These are phyloP conservation scores for Zaprionus bogoriensis DNA, from an alignment of 2,888 invertebrate species.

Conservation along the genomic window DNA sequence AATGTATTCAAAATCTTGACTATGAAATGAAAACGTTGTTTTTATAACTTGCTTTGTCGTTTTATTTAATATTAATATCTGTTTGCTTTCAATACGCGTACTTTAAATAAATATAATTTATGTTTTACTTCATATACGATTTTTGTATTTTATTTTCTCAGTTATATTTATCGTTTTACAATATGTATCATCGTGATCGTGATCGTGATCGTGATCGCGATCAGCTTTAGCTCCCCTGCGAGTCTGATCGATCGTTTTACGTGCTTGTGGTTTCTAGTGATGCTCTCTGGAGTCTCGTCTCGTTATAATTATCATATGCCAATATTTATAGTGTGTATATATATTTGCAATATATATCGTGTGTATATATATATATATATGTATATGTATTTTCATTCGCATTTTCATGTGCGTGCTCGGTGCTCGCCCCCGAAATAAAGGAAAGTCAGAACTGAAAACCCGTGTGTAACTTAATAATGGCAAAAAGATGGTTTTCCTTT, in stretches of 20 bases:
- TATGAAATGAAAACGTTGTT: constrained; percentile 28
- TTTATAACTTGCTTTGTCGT: constrained; percentile 65
- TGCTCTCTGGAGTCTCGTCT: constrained; percentile 27
- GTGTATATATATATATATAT: constrained; percentile 32
- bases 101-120: constrained; percentile 78
- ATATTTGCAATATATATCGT: constrained; percentile 51
- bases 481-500: constrained; percentile 68
- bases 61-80: constrained; percentile 80
- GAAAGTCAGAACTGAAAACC: constrained; percentile 55
- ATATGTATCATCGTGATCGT: constrained; percentile 63
- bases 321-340: constrained; percentile 66
- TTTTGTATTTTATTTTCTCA: constrained; percentile 28
- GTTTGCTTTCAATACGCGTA: constrained; percentile 77
- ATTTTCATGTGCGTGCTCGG: constrained; percentile 41
- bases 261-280: constrained; percentile 41
- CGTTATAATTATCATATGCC: constrained; percentile 62
- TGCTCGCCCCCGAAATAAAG: constrained; percentile 51
- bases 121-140: constrained; percentile 46
- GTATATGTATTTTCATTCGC: constrained; percentile 28
- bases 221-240: constrained; percentile 27
- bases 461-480: constrained; percentile 71
- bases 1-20: constrained; percentile 12
- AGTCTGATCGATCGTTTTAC: constrained; percentile 40
- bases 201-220: constrained; percentile 19
- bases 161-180: constrained; percentile 65